These are phyloP conservation scores for Dryocosmus kuriphilus DNA, from an alignment of 2,888 invertebrate species.

Conservation along the genomic window DNA sequence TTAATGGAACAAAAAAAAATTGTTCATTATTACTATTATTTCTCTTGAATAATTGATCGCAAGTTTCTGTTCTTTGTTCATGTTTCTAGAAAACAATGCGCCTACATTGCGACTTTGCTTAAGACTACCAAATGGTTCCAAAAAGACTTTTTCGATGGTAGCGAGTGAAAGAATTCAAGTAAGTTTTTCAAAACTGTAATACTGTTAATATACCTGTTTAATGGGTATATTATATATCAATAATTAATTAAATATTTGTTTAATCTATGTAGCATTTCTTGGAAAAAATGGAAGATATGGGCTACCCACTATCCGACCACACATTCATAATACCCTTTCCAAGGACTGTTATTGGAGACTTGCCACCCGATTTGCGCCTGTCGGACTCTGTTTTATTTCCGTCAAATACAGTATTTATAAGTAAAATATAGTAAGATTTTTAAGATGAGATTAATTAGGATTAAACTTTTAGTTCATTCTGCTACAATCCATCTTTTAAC, in stretches of 20 bases:
- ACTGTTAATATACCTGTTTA: not conserved
- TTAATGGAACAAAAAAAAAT: not conserved
- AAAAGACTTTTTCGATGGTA: constrained; percentile 72
- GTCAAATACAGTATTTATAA: constrained; percentile 76
- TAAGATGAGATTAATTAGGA: constrained; percentile 7
- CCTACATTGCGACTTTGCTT: constrained; percentile 71
- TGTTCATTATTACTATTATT: too few relatives aligned
- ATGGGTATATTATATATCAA: not conserved
- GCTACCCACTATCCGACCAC: constrained; percentile 70
- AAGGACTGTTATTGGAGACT: constrained; percentile 72
- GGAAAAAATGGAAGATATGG: constrained; percentile 72
- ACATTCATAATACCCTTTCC: constrained; percentile 74
- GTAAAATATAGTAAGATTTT: constrained; percentile 70
- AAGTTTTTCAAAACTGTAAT: constrained; percentile 45
- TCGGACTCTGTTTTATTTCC: constrained; percentile 74
- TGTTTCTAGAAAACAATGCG: constrained; percentile 58
- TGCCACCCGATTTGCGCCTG: constrained; percentile 67
- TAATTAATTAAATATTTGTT: not conserved
- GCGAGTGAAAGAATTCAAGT: constrained; percentile 72
- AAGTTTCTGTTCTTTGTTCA: too few relatives aligned
- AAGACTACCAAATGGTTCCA: constrained; percentile 73
- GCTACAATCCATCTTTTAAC: constrained; percentile 10
- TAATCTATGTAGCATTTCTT: constrained; percentile 66
- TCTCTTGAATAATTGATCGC: too few relatives aligned
- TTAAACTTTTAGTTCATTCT: not conserved